These are phyloP conservation scores for Bergia puertoricense DNA, from an alignment of 92 coral and sea anemone genomes.

Conservation along the genomic window DNA sequence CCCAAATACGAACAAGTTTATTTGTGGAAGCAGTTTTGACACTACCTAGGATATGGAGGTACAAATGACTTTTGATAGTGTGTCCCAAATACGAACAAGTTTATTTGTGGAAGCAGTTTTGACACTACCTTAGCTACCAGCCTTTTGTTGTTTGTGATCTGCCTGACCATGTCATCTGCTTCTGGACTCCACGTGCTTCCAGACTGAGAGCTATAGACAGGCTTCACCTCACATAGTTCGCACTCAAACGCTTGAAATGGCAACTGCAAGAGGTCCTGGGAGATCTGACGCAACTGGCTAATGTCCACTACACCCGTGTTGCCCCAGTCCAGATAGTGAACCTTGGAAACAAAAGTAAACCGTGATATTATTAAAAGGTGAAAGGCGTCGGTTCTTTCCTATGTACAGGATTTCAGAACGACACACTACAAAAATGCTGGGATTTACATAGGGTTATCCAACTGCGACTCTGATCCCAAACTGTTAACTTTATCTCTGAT, in stretches of 20 bases:
- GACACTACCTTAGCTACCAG: conserved; percentile 85
- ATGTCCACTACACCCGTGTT: conserved; percentile 57
- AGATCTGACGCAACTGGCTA: conserved; percentile 54
- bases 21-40: neutral
- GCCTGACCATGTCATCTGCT: conserved; percentile 63
- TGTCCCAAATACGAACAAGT: neutral
- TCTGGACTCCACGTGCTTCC: conserved; percentile 74
- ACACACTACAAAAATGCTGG: too few relatives aligned
- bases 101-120: neutral
- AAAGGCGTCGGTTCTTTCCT: neutral
- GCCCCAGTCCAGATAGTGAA: conserved; percentile 82
- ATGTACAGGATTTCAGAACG: too few relatives aligned
- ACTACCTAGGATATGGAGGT: conserved; percentile 52
- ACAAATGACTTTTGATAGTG: too few relatives aligned
- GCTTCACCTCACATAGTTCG: conserved; percentile 81
- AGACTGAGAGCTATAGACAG: conserved; percentile 56
- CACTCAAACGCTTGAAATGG: conserved; percentile 95
- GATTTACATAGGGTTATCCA: too few relatives aligned
- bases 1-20: too few relatives aligned
- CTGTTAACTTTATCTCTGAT: too few relatives aligned
- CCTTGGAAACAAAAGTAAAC: conserved; percentile 11
- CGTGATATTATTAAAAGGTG: neutral
- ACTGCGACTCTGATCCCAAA: too few relatives aligned
- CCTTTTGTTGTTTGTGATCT: conserved; percentile 65
- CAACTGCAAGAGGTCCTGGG: conserved; percentile 55